Conservation (phyloP, 2,113 vertebrate genomes). For the Psettodes erumei region DNA sequence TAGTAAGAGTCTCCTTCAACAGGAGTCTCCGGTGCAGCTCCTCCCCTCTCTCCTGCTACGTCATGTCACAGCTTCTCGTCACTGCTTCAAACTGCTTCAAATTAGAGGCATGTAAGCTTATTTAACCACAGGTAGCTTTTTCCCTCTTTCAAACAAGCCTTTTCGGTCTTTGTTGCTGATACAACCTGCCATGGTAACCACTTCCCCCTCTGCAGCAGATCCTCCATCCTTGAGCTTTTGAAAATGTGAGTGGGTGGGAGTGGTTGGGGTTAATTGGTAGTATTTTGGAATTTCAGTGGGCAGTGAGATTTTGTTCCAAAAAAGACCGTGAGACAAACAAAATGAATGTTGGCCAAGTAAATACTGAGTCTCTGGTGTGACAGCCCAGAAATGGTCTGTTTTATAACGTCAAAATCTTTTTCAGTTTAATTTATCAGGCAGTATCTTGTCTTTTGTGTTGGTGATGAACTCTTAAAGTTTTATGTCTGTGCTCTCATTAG, state of each 20-base stretch:
- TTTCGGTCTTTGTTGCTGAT: constrained; percentile 29
- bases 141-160: constrained; percentile 24
- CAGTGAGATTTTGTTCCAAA: constrained; percentile 44
- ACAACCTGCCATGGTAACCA: constrained; percentile 59
- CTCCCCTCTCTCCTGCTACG: background rate
- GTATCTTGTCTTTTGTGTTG: background rate
- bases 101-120: background rate
- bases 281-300: constrained; percentile 57
- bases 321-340: constrained; percentile 2
- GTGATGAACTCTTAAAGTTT: constrained; percentile 1
- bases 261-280: constrained; percentile 41
- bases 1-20: background rate
- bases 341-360: no score
- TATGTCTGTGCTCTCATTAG: background rate
- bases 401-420: constrained; percentile 12
- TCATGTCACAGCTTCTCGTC: background rate
- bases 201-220: constrained; percentile 35
- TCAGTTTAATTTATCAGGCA: background rate
- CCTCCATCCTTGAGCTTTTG: constrained; percentile 51
- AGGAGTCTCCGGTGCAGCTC: background rate
- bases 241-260: constrained; percentile 47
- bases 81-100: background rate
- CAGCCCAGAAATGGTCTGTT: constrained; percentile 3
- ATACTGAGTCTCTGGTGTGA: constrained; percentile 33
- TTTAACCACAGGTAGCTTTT: constrained; percentile 27